Evolutionary conservation across 1,140 invertebrate genomes (phyloP), one percentile per base, ranked within the genome.

Genomic region (Alviniconcha marisindica): DNA sequence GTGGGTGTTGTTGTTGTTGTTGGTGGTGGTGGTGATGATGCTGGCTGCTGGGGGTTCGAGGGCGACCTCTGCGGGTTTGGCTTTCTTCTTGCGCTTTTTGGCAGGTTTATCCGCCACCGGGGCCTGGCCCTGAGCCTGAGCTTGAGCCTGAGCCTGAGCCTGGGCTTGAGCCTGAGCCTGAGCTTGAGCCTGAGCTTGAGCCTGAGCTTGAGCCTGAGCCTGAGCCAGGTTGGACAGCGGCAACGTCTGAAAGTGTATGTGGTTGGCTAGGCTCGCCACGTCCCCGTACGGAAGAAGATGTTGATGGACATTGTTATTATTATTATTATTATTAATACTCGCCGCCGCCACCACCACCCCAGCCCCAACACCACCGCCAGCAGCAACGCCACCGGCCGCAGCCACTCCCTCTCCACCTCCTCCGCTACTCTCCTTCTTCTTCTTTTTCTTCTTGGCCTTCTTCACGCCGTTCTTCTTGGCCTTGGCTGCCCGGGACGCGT

Each of bases 51-150:
- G 2, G 14, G 7, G 7, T 28, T n/a, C 60, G 60, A 44, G 2
- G 38, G 28, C 44, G 10, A 36, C 77, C 18, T 28, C 33, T 14
- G 56, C 77, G 14, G 24, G 1, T 38, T 66, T 80, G 2, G 0
- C 28, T 31, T 80, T 69, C 31, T 80, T 66, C 56, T 69, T 80
- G 56, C 56, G 38, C n/a, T 69, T 80, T 38, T 80, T 80, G 0
- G 33, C 60, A 21, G 56, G 56, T 28, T 63, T 63, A 60, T 24
- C 33, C 1, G 36, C 10, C 2, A 21, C n/a, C 1, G 18, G 31
- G 2, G 21, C n/a, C 38, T 2, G 24, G 56, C 18, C 28, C 14
- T 1, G 2, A 5, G 3, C 10, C 1, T 5, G 1, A 14, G 36
- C 69, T 14, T 7, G 10, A 40, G 69, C 14, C 14, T 21, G 33